These are phyloP conservation scores for Volucella inanis DNA, from an alignment of 2,888 invertebrate species.

Conservation along the genomic window DNA sequence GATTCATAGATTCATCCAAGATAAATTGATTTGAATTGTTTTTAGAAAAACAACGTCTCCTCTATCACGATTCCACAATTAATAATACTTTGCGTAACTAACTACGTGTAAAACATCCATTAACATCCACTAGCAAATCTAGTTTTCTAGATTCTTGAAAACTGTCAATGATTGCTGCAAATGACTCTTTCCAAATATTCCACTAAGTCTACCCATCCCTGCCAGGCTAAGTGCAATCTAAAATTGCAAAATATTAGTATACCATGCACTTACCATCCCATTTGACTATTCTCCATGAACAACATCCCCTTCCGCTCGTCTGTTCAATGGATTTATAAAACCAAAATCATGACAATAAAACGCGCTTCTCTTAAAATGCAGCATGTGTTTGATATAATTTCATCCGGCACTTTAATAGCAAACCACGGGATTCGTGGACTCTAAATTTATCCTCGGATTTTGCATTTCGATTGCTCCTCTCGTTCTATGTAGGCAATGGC, in stretches of 20 bases:
- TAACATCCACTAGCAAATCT: too few species aligned
- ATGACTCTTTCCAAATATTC: too few species aligned
- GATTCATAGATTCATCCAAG: too few species aligned
- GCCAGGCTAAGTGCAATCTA: conserved; percentile 39
- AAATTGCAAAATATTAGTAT: conserved; percentile 33
- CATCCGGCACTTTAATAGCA: conserved; percentile 55
- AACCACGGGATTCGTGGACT: conserved; percentile 5
- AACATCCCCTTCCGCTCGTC: conserved; percentile 26
- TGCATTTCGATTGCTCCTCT: conserved; percentile 19
- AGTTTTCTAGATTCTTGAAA: too few species aligned
- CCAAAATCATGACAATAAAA: conserved; percentile 65
- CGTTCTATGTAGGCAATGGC: neutral
- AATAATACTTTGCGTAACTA: too few species aligned
- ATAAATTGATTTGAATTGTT: too few species aligned
- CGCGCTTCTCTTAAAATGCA: conserved; percentile 42
- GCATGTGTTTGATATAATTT: conserved; percentile 72
- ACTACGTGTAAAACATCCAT: too few species aligned
- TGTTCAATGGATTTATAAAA: conserved; percentile 19
- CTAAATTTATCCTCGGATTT: conserved; percentile 12
- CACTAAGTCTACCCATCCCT: too few species aligned
- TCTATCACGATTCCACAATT: too few species aligned
- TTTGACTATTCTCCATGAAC: conserved; percentile 44
- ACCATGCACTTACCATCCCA: neutral
- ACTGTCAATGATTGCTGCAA: too few species aligned
- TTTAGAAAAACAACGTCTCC: too few species aligned